Base-by-base conservation (phyloP, 2,113 vertebrate genomes). In the Panurus biarmicus region DNA sequence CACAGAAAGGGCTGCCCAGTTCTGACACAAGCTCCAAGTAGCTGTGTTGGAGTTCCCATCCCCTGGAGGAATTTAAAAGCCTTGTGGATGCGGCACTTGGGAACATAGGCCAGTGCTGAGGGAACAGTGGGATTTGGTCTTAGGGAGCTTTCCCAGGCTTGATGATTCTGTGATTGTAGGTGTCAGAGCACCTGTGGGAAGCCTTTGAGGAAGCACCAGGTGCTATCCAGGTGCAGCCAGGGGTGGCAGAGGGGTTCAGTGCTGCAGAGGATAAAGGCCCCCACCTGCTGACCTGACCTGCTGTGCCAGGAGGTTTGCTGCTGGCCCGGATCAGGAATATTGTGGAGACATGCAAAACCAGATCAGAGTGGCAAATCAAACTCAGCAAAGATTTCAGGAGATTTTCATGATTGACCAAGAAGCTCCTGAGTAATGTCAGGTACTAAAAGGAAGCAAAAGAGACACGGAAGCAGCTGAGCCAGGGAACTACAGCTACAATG, bases 191-290 rank as follows among this genome's bases (percentile, higher is more conserved):
- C 26, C 60, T 24, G 10, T n/a, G 19, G 36, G 42, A 89, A 42
- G 10, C 15, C 17, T 48, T 53, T 25, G 20, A 62, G 61, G 51
- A 89, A 7, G 8, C 22, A 28, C 22, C 26, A 76, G 40, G 31
- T 57, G 23, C 15, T 51, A 2, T 38, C n/a, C 24, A 77, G 20
- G 33, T 64, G 29, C n/a, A 76, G 44, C 11, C 53, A 51, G 62
- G 9, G 33, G 6, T 26, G 9, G 19, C 14, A 81, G 11, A 24
- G 11, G 7, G 5, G 0, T 4, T 45, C 13, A 64, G 2, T 36
- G 5, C 19, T 72, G 7, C 50, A 47, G 33, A 10, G 26, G 10
- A 61, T 16, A n/a, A 72, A 65, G 11, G 8, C 2, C 17, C 9
- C 9, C 14, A 9, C 38, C 33, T 67, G 3, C 53, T 76, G 21